Evolutionary conservation across 2,888 invertebrate species (phyloP), one percentile per base, ranked within the genome.

Genomic region (Lasioglossum zephyrum): DNA sequence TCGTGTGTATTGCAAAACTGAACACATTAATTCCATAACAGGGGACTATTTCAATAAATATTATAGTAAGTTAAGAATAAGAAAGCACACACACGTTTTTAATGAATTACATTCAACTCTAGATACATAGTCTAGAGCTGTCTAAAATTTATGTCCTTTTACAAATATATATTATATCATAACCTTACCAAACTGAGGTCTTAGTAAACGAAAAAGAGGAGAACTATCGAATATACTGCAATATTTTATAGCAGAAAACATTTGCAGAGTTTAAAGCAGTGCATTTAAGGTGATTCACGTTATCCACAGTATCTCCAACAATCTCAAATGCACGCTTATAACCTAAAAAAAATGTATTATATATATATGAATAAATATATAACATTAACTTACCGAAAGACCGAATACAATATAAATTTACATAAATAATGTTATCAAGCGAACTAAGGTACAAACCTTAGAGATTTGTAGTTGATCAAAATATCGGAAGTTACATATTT

Each of bases 311-410:
- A 39, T 39, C 5, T 39, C 36, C 36, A 36, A 39, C 39, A 39
- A 53, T 9, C 53, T 39, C 1, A 16, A 11, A 22, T 57, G 39
- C 13, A 39, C 18, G 5, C 49, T 49, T n/a, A 16, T 77, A 82
- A 82, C 84, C 77, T 84, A 82, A n/a, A 22, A 31, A 39, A 49
- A 49, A 60, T 13, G 22, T 39, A 81, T 44, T 44, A 4, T 39
- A 39, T 5, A 4, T 39, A 39, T 4, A 39, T 39, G n/a, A n/a
- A 39, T 39, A 5, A 4, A 39, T 39, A 39, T 5, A 4, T 26
- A 49, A 9, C 26, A 78, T 18, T 47, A 63, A 66, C 8, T 72
- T 31, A 53, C n/a, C 16, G 36, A 47, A 47, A 41, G 9, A n/a
- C 26, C 16, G 73, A 26, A 49, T 13, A 13, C 11, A 26, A 63